Evolutionary conservation across 2,888 invertebrate species (phyloP).

Genomic region (Phengaris alcon): DNA sequence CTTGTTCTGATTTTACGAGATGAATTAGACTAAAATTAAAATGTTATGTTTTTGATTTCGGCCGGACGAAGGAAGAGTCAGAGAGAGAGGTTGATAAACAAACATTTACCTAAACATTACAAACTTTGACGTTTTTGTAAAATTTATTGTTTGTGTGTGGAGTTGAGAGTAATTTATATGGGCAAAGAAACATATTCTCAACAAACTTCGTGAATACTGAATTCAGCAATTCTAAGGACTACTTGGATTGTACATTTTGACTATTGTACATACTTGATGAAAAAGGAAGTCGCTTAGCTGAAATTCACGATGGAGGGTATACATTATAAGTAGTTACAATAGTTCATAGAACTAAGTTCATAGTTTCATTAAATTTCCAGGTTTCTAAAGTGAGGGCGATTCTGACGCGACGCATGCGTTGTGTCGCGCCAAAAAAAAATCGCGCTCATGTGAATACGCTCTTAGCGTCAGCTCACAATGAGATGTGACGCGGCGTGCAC

Average conservation of each 20-base stretch:
- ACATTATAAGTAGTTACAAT: not conserved
- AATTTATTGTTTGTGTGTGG: not conserved
- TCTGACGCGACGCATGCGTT: too few species aligned
- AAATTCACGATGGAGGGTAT: not conserved
- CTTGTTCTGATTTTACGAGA: too few species aligned
- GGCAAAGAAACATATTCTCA: not conserved
- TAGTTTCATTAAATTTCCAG: too few species aligned
- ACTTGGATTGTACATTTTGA: conserved; percentile 6
- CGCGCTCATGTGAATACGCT: too few species aligned
- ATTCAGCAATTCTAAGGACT: not conserved
- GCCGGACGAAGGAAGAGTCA: not conserved
- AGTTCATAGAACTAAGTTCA: too few species aligned
- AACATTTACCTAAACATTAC: not conserved
- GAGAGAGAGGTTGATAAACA: not conserved
- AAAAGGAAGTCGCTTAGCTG: not conserved
- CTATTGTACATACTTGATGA: not conserved
- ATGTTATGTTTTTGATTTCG: too few species aligned
- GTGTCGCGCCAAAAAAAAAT: too few species aligned
- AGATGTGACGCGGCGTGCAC: too few species aligned
- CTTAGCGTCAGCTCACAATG: too few species aligned
- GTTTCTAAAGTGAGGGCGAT: too few species aligned
- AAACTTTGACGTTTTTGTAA: conserved; percentile 10
- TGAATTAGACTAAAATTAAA: too few species aligned
- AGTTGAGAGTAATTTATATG: not conserved
- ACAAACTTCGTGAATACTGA: conserved; percentile 5